Conservation (phyloP, 2,113 vertebrate species). For the Bos javanicus region DNA sequence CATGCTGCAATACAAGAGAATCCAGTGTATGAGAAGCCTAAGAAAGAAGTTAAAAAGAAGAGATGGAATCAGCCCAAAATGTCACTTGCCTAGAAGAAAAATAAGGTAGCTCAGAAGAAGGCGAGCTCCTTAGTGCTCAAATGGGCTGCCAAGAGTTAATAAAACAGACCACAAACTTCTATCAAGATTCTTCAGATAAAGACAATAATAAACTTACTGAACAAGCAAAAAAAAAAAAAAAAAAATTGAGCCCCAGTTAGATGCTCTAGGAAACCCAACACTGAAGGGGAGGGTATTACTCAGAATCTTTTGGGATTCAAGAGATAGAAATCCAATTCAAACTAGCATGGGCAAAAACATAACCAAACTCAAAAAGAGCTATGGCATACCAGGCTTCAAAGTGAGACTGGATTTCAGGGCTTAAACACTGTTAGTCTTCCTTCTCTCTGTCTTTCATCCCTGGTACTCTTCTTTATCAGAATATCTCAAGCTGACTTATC, state of each 20-base stretch:
- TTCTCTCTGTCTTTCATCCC: background rate
- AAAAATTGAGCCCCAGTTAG: background rate
- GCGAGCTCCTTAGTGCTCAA: background rate
- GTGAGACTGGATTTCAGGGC: background rate
- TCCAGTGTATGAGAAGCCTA: background rate
- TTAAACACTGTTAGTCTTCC: background rate
- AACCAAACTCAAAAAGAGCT: background rate
- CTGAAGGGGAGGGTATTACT: background rate
- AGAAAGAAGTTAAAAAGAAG: background rate
- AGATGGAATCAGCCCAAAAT: background rate
- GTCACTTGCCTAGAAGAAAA: background rate
- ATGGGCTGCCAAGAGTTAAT: background rate
- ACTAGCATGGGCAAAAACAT: background rate
- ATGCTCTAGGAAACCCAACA: background rate
- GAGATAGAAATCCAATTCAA: background rate
- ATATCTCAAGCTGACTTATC: background rate
- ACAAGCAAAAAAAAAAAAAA: background rate
- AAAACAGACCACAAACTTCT: background rate
- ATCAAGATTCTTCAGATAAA: background rate
- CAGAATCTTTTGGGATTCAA: background rate
- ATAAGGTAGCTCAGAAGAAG: background rate
- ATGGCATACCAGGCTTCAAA: background rate
- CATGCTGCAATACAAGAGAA: background rate
- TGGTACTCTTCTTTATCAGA: background rate
- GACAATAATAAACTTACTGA: background rate